Conservation (phyloP, 1,140 invertebrate genomes). For the Cepaea nemoralis region DNA sequence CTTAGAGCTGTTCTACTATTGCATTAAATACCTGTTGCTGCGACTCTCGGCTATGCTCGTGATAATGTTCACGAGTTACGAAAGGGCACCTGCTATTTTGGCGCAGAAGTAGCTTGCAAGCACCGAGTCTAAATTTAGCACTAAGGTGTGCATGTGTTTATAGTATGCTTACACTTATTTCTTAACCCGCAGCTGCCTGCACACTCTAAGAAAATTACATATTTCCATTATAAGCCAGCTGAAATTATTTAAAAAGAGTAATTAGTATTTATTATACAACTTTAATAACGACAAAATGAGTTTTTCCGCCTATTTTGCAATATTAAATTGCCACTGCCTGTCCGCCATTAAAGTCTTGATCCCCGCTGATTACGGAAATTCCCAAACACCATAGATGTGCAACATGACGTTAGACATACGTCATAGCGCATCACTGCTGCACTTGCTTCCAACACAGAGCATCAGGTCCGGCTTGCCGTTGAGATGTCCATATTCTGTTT, state of each 20-base stretch:
- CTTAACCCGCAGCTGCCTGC: background rate
- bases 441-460: background rate
- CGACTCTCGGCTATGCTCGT: background rate
- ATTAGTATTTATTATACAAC: too few relatives aligned
- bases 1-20: too few relatives aligned
- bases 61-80: background rate
- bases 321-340: background rate
- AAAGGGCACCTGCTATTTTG: constrained; percentile 9
- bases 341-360: background rate
- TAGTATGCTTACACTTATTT: background rate
- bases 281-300: too few relatives aligned
- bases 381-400: constrained; percentile 6
- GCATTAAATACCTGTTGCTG: background rate
- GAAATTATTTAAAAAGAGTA: too few relatives aligned
- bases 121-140: background rate
- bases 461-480: background rate
- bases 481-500: background rate
- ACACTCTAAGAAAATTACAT: too few relatives aligned
- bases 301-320: background rate
- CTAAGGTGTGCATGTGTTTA: background rate
- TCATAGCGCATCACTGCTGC: constrained; percentile 2
- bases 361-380: background rate
- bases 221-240: too few relatives aligned
- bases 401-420: constrained; percentile 9
- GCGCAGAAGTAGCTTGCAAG: background rate